A percentile compares a stretch with the other conserved stretches of the same genome.
Conservation (phyloP, 2,113 vertebrate species). For the Paramisgurnus dabryanus region DNA sequence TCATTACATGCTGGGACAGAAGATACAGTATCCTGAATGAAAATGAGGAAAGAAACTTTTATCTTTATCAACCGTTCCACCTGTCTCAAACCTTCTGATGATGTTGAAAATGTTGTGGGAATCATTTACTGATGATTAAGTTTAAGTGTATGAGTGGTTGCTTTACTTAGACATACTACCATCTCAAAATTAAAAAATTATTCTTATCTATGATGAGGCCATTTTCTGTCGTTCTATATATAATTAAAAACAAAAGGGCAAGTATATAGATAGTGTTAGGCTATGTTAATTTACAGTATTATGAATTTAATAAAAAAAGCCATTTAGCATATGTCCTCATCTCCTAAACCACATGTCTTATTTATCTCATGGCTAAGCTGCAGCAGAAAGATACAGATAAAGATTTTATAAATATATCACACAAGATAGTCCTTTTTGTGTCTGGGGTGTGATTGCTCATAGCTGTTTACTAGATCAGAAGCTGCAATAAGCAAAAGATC, state of each 20-base stretch:
- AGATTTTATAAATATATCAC: neutral
- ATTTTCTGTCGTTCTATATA: neutral
- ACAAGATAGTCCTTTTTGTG: slow-evolving; percentile 1
- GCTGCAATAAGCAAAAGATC: neutral
- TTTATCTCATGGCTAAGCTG: slow-evolving; percentile 9
- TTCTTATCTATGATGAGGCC: neutral
- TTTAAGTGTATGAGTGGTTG: neutral
- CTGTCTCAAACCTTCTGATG: neutral
- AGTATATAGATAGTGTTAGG: neutral
- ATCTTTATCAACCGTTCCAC: slow-evolving; percentile 31
- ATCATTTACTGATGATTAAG: neutral
- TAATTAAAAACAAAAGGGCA: neutral
- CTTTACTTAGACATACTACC: too few relatives aligned
- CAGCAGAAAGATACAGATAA: slow-evolving; percentile 9
- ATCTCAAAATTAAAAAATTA: too few relatives aligned
- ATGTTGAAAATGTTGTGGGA: neutral
- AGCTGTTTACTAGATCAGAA: neutral
- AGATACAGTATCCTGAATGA: slow-evolving; percentile 44
- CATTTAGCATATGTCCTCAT: neutral
- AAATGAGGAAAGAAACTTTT: slow-evolving; percentile 14
- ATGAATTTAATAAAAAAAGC: neutral
- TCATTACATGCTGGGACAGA: slow-evolving; percentile 28
- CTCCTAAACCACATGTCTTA: slow-evolving; percentile 5
- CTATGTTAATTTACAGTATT: neutral
- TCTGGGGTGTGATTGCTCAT: neutral